These are phyloP conservation scores for Mormyrus iriodes DNA, from an alignment of 2,113 vertebrate genomes.

Conservation along the genomic window DNA sequence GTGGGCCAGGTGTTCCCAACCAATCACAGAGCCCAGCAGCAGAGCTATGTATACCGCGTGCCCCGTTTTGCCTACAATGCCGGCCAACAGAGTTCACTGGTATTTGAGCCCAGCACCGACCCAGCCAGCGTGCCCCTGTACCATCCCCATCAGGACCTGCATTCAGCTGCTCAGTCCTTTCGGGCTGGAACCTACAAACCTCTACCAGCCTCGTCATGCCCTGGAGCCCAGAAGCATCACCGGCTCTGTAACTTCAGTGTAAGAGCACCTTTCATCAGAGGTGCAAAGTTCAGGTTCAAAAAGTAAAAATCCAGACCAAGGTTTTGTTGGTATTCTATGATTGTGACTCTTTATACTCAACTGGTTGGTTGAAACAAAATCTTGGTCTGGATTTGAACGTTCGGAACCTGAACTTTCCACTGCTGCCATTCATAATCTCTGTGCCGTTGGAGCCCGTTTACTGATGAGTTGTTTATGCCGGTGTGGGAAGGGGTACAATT, in stretches of 20 bases:
- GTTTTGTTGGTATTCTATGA: background rate
- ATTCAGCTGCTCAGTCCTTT: constrained; percentile 42
- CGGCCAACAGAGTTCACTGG: constrained; percentile 42
- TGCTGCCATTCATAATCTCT: background rate
- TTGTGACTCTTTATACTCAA: background rate
- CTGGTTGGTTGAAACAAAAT: background rate
- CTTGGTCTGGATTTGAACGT: background rate
- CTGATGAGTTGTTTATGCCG: background rate
- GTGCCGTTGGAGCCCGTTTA: background rate
- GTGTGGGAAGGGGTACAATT: background rate
- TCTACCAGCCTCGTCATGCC: constrained; percentile 54
- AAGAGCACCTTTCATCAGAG: constrained; percentile 36
- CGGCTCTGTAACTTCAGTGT: constrained; percentile 81
- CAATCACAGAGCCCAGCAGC: constrained; percentile 25
- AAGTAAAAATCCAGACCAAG: background rate
- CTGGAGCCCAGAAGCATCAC: constrained; percentile 62
- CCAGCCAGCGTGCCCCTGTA: constrained; percentile 63
- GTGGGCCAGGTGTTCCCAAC: constrained; percentile 23
- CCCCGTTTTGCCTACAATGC: constrained; percentile 20
- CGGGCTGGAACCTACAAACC: constrained; percentile 38
- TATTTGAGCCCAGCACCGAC: constrained; percentile 43
- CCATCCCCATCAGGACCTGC: constrained; percentile 54
- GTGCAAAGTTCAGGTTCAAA: background rate
- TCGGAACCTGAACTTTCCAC: background rate
- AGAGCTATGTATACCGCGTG: constrained; percentile 31